phyloP scores from a whole-genome alignment of 2,888 invertebrate species.

The Drosophila differens region DNA sequence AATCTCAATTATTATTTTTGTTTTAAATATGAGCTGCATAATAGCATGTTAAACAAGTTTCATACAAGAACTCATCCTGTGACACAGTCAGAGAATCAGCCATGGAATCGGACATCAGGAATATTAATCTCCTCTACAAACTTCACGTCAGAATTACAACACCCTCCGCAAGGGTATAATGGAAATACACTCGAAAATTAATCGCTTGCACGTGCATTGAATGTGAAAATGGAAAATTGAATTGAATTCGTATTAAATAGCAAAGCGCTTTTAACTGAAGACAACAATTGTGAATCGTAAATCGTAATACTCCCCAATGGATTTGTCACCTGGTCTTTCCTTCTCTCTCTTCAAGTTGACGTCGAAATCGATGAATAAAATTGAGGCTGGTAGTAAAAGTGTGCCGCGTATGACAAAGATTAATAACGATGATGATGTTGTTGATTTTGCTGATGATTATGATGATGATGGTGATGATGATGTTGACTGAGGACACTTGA shows the following conservation, averaged over 20 bases:
- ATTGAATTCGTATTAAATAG: slow-evolving; percentile 3
- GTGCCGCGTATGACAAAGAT: slow-evolving; percentile 25
- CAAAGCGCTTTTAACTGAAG: slow-evolving; percentile 15
- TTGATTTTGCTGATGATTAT: slow-evolving; percentile 14
- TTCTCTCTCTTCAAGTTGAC: slow-evolving; percentile 21
- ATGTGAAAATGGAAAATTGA: slow-evolving; percentile 31
- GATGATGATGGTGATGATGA: slow-evolving; percentile 25
- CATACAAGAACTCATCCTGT: not conserved
- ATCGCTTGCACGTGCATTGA: slow-evolving; percentile 69
- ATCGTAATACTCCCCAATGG: slow-evolving; percentile 11
- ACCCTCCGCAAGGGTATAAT: not conserved
- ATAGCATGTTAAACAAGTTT: not conserved
- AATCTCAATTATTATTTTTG: not conserved
- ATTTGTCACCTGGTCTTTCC: slow-evolving; percentile 29
- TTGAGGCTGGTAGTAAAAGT: slow-evolving; percentile 44
- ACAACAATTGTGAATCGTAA: slow-evolving; percentile 3
- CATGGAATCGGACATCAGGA: not conserved
- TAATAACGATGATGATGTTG: slow-evolving; percentile 26
- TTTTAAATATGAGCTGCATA: not conserved
- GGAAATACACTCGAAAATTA: slow-evolving; percentile 57
- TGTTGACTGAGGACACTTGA: slow-evolving; percentile 65
- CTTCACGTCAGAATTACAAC: not conserved
- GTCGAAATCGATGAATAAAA: slow-evolving; percentile 40
- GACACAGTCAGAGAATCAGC: not conserved
- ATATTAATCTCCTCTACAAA: not conserved